Percentiles rank a stretch among this genome's conserved stretches.
These are phyloP conservation scores for Bubalus kerabau DNA, from an alignment of 2,113 vertebrate genomes.

Conservation along the genomic window DNA sequence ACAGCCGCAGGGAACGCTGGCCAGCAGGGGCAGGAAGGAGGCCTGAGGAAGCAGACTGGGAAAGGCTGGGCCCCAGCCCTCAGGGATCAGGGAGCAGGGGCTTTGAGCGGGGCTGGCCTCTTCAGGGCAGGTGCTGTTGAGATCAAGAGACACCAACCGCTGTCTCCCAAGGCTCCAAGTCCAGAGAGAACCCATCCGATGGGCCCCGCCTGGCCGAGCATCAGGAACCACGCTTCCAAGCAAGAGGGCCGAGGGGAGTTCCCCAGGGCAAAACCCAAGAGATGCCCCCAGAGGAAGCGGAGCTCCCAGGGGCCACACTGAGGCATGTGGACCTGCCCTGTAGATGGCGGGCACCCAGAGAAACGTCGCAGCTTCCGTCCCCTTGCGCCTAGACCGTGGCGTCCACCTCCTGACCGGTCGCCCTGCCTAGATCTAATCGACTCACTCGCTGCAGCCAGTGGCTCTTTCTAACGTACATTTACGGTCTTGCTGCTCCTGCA, in stretches of 20 bases:
- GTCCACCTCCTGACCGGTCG: not conserved
- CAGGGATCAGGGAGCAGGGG: not conserved
- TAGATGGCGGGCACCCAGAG: not conserved
- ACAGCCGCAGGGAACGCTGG: not conserved
- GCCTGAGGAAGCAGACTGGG: not conserved
- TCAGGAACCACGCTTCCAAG: not conserved
- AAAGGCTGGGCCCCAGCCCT: not conserved
- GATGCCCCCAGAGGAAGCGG: not conserved
- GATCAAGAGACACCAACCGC: not conserved
- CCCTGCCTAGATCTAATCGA: not conserved
- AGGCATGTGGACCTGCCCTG: not conserved
- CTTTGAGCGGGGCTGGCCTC: not conserved
- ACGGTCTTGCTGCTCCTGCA: not conserved
- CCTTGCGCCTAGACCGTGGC: rapidly evolving
- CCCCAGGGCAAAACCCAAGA: not conserved
- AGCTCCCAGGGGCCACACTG: not conserved
- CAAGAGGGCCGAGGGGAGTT: not conserved
- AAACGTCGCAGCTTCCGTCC: rapidly evolving
- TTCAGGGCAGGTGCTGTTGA: not conserved
- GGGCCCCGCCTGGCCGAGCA: not conserved
- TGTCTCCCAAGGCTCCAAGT: not conserved
- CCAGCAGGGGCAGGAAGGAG: not conserved
- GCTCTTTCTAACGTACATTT: rapidly evolving
- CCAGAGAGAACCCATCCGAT: not conserved
- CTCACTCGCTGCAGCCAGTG: not conserved